Conservation (phyloP, 1,140 invertebrate species). For the Saccostrea cuccullata region DNA sequence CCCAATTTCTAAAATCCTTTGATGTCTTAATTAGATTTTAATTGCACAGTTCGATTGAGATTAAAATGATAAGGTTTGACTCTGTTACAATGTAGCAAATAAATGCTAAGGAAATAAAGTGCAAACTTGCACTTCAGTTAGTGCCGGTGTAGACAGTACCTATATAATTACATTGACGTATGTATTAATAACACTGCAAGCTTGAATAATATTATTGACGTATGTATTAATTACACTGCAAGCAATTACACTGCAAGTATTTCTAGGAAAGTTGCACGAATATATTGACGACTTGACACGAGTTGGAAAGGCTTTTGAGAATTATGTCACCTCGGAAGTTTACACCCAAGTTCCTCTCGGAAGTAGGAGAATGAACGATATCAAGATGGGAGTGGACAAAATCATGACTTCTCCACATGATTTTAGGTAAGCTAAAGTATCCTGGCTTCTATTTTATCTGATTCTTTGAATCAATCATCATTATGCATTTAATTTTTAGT, state of each 20-base stretch:
- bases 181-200: too few relatives aligned
- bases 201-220: not conserved
- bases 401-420: not conserved
- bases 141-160: too few relatives aligned
- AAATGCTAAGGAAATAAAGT: too few relatives aligned
- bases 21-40: too few relatives aligned
- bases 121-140: not conserved
- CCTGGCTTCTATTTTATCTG: not conserved
- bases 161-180: not conserved
- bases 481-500: too few relatives aligned
- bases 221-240: not conserved
- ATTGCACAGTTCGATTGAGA: too few relatives aligned
- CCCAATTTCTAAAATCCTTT: too few relatives aligned
- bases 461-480: too few relatives aligned
- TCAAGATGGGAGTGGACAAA: conserved; percentile 37
- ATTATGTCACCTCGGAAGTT: conserved; percentile 1
- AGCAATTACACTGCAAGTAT: too few relatives aligned
- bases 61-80: too few relatives aligned
- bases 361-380: conserved; percentile 14
- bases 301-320: not conserved
- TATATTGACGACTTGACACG: not conserved
- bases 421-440: not conserved
- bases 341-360: not conserved
- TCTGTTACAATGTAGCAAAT: too few relatives aligned
- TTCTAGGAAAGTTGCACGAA: not conserved